phyloP scores from a whole-genome alignment of 2,888 invertebrate species.

The Agrochola macilenta region DNA sequence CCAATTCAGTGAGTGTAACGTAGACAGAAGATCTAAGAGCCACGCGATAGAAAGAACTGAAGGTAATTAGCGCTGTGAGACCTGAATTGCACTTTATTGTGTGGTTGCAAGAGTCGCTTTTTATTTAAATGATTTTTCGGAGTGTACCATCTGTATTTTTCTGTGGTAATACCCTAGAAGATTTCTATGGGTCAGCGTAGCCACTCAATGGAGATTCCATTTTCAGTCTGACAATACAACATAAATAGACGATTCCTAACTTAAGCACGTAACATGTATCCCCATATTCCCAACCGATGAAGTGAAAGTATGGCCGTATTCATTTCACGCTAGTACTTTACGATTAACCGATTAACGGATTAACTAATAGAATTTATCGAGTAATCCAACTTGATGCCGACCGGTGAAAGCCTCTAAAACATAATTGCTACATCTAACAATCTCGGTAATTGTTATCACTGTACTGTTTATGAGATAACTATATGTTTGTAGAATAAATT shows the following conservation, averaged over 20 bases:
- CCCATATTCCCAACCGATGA: slow-evolving; percentile 38
- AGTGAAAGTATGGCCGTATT: slow-evolving; percentile 67
- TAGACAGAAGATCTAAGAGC: too few species aligned
- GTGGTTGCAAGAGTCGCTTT: too few species aligned
- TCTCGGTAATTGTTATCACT: slow-evolving; percentile 64
- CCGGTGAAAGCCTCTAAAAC: slow-evolving; percentile 63
- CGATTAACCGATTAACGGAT: slow-evolving; percentile 60
- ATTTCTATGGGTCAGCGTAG: background rate
- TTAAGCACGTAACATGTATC: slow-evolving; percentile 6
- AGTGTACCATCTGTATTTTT: too few species aligned
- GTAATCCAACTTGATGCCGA: slow-evolving; percentile 52
- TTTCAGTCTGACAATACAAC: slow-evolving; percentile 13
- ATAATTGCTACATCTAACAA: slow-evolving; percentile 58
- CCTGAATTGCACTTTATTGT: too few species aligned
- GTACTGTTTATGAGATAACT: slow-evolving; percentile 56
- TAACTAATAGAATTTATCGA: slow-evolving; percentile 61
- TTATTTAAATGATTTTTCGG: too few species aligned
- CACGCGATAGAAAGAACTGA: too few species aligned
- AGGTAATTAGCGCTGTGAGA: too few species aligned
- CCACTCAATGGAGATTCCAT: slow-evolving; percentile 3
- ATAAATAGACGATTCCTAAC: slow-evolving; percentile 15
- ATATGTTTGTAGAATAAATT: slow-evolving; percentile 50
- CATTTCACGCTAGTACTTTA: slow-evolving; percentile 51
- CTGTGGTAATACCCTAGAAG: background rate
- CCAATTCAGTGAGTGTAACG: too few species aligned